Conservation (phyloP, 2,888 invertebrate genomes). For the Drosophila testacea region DNA sequence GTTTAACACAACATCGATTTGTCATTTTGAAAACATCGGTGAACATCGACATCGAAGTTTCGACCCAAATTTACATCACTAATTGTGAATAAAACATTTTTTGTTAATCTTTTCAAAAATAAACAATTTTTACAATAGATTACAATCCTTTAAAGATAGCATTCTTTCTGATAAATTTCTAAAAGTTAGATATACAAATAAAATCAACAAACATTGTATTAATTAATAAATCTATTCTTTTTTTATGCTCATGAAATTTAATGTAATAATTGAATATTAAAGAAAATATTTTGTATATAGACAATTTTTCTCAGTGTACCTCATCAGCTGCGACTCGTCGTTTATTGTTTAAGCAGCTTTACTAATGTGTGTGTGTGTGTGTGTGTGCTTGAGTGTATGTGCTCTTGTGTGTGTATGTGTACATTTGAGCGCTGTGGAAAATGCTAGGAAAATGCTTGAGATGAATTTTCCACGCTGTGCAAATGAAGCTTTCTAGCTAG, state of each 20-base stretch:
- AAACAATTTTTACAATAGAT: too few relatives aligned
- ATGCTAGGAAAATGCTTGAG: conserved; percentile 42
- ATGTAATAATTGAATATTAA: neutral
- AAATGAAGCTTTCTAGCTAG: conserved; percentile 28
- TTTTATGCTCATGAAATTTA: neutral
- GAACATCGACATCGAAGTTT: too few relatives aligned
- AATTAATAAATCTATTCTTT: too few relatives aligned
- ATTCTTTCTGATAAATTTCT: too few relatives aligned
- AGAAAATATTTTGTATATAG: neutral
- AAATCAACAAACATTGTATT: too few relatives aligned
- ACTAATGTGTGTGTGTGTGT: neutral
- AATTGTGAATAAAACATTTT: too few relatives aligned
- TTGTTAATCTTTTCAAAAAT: too few relatives aligned
- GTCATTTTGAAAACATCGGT: too few relatives aligned
- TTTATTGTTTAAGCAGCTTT: conserved; percentile 8
- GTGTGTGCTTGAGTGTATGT: neutral
- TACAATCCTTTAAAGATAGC: too few relatives aligned
- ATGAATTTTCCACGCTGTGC: conserved; percentile 31
- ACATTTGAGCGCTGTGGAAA: conserved; percentile 15
- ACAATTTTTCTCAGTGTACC: conserved; percentile 14
- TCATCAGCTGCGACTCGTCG: conserved; percentile 4
- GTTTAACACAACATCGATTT: too few relatives aligned
- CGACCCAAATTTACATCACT: too few relatives aligned
- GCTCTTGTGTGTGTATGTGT: conserved; percentile 13
- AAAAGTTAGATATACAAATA: too few relatives aligned